Evolutionary conservation across 2,797 vertebrate genomes (phyloP), one percentile per base, ranked within the genome.

Genomic region (Malurus leucopterus): DNA sequence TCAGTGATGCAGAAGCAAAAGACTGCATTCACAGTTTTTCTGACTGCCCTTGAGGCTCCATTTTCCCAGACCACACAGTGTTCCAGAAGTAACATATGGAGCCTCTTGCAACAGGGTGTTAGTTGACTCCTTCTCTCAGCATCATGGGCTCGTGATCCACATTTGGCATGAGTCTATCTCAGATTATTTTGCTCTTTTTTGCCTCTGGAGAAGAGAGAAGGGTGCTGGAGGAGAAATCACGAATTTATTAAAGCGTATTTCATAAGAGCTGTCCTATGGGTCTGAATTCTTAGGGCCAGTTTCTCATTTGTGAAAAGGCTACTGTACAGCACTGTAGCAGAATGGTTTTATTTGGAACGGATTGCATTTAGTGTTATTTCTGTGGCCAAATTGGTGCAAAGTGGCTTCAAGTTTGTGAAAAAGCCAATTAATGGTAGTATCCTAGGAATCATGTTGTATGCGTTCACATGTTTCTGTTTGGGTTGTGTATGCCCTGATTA

Each of bases 61-160:
- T 85, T 93, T 95, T 89, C 79, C 87, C 85, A 78, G 92, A 76
- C 87, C 92, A 95, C 93, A 92, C 70, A 50, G 89, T 86, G 86
- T 86, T 95, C 62, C 85, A 94, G 89, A 92, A 93, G 82, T 89
- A 81, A 84, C 94, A 95, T 95, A 95, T 84, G 93, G 93, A 91
- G 53, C 50, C n/a, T 86, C 68, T 93, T 95, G 92, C 90, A 95
- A 89, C 90, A 73, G 79, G n/a, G 67, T 93, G 57, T 50, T 87
- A 73, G 86, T 71, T 95, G 92, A 92, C 74, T 94, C 32, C 34
- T 89, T 36, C 40, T 58, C 71, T 91, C 68, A 73, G 61, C 74
- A 58, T 95, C 43, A 30, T 9, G 55, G 61, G 77, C 64, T 88
- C 3, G 2, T 84, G 73, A 88, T 88, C 73, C 64, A 5, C 71